Evolutionary conservation across 1,140 invertebrate species (phyloP).

Genomic region (Drosophila serrata): DNA sequence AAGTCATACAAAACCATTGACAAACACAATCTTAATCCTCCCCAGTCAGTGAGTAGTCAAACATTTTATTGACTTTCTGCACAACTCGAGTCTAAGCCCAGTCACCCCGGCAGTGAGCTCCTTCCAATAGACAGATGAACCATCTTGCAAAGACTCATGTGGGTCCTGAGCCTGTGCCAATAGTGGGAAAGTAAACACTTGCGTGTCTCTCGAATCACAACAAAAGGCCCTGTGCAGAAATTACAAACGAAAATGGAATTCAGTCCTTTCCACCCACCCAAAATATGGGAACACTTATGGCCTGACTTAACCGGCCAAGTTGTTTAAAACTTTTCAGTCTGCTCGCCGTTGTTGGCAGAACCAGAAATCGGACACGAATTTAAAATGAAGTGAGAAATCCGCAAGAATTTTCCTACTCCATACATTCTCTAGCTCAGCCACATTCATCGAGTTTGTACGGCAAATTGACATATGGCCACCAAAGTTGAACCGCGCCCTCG

Average conservation of each 20-base stretch:
- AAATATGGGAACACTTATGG: constrained; percentile 65
- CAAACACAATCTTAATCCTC: constrained; percentile 16
- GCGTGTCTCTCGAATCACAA: constrained; percentile 10
- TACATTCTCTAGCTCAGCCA: constrained; percentile 22
- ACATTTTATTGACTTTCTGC: constrained; percentile 74
- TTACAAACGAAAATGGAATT: constrained; percentile 41
- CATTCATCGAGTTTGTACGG: constrained; percentile 59
- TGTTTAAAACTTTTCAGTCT: constrained; percentile 46
- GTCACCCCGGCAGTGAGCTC: not conserved
- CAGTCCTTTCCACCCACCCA: not conserved
- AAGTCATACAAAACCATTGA: not conserved
- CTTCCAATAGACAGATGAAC: not conserved
- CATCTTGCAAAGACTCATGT: constrained; percentile 47
- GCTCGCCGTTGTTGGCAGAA: not conserved
- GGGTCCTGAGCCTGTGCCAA: constrained; percentile 25
- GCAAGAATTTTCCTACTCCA: constrained; percentile 7
- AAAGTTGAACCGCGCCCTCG: constrained; percentile 40
- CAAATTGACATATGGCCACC: constrained; percentile 73
- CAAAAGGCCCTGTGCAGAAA: constrained; percentile 38
- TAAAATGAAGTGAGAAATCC: constrained; percentile 52
- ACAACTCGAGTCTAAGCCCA: constrained; percentile 50
- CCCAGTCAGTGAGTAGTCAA: constrained; percentile 64
- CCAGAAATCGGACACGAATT: constrained; percentile 36
- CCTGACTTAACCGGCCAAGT: constrained; percentile 53
- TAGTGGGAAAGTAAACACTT: constrained; percentile 67